Evolutionary conservation across 2,888 invertebrate species (phyloP).

Genomic region (Plagodis pulveraria): DNA sequence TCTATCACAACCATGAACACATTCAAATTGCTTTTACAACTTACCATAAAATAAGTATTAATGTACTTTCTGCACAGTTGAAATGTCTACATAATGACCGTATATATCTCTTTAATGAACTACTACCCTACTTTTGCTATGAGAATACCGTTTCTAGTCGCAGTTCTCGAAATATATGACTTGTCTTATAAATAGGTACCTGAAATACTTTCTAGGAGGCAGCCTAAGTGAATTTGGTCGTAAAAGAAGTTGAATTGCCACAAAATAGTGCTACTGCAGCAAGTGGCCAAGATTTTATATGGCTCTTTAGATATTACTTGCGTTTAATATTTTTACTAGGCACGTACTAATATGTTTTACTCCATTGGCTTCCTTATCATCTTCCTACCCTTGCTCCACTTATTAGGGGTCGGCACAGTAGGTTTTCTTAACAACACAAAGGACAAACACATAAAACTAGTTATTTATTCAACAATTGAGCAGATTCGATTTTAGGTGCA

Average conservation of each 20-base stretch:
- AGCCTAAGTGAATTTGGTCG: constrained; percentile 61
- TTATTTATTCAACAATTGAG: no score
- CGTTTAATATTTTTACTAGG: constrained; percentile 25
- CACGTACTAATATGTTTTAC: no score
- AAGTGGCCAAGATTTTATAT: constrained; percentile 18
- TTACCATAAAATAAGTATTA: constrained; percentile 51
- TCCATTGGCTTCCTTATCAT: no score
- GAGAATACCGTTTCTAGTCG: constrained; percentile 62
- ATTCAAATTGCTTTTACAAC: constrained; percentile 31
- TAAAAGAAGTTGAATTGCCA: constrained; percentile 52
- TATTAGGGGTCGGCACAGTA: no score
- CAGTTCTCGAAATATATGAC: constrained; percentile 63
- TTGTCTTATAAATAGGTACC: constrained; percentile 57
- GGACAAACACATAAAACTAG: no score
- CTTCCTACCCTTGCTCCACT: no score
- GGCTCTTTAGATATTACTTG: constrained; percentile 12
- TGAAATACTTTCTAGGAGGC: constrained; percentile 53
- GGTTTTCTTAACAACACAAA: no score
- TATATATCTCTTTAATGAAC: constrained; percentile 82
- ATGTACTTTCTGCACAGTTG: constrained; percentile 61
- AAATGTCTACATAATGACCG: constrained; percentile 73
- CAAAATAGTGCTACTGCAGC: constrained; percentile 18
- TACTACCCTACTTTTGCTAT: constrained; percentile 65
- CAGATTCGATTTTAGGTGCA: no score
- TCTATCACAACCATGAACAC: no score